These are phyloP conservation scores for Centropus bengalensis DNA, from an alignment of 2,113 vertebrate genomes.

Conservation along the genomic window DNA sequence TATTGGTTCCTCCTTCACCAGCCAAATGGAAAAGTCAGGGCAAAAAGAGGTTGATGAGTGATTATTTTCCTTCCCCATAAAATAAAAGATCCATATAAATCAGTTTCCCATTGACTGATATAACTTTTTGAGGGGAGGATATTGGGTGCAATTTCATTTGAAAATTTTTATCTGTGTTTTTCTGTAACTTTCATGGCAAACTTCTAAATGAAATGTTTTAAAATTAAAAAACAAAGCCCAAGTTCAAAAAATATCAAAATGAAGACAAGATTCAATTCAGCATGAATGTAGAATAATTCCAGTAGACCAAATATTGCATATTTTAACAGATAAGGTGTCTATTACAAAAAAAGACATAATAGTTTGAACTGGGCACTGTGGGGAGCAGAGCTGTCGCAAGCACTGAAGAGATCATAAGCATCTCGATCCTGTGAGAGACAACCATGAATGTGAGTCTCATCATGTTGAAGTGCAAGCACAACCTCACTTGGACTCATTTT, in stretches of 20 bases:
- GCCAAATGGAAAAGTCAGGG: neutral
- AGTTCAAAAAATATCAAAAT: neutral
- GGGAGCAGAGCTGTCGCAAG: neutral
- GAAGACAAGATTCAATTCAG: neutral
- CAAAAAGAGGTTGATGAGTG: neutral
- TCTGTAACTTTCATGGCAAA: neutral
- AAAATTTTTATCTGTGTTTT: neutral
- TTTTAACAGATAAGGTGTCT: neutral
- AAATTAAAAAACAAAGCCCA: neutral
- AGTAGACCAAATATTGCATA: neutral
- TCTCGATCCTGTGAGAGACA: neutral
- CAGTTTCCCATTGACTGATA: neutral
- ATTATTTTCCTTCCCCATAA: conserved; percentile 9
- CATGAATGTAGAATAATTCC: neutral
- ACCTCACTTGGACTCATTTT: neutral
- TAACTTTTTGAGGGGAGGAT: fast-evolving
- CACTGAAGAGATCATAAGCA: neutral
- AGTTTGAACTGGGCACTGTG: neutral
- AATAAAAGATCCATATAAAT: neutral
- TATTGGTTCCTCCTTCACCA: neutral
- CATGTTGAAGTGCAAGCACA: neutral
- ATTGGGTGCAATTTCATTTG: neutral
- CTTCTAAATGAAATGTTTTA: neutral
- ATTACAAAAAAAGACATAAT: neutral
- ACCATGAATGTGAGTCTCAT: neutral